Conservation (phyloP, 2,797 vertebrate genomes). For the Cottoperca gobio region DNA sequence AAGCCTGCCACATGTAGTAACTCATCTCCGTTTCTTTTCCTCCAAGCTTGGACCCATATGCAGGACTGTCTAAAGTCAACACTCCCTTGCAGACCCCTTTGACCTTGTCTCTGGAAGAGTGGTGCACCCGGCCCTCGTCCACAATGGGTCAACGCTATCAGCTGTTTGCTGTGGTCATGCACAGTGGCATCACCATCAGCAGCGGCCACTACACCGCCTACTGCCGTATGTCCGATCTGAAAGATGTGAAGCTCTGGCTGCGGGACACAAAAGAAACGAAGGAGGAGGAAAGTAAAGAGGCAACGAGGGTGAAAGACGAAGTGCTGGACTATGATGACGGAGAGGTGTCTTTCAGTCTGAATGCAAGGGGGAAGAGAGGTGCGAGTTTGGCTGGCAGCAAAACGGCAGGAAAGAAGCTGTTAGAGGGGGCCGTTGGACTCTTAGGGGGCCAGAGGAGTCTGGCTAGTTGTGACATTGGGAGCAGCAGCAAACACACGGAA, state of each 20-base stretch:
- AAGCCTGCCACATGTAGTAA: background rate
- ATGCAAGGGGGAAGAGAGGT: slow-evolving; percentile 62
- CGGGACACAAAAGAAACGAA: slow-evolving; percentile 43
- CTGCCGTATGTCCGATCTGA: slow-evolving; percentile 90
- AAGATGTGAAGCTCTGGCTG: slow-evolving; percentile 72
- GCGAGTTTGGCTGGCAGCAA: slow-evolving; percentile 67
- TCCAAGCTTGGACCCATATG: slow-evolving; percentile 92
- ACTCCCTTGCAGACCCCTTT: slow-evolving; percentile 94
- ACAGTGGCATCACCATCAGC: slow-evolving; percentile 97
- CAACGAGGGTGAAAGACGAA: slow-evolving; percentile 76
- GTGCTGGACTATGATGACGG: slow-evolving; percentile 86
- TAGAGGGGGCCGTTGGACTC: slow-evolving; percentile 89
- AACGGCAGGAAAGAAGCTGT: slow-evolving; percentile 87
- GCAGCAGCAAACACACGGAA: slow-evolving; percentile 84
- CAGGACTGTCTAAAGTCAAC: slow-evolving; percentile 96
- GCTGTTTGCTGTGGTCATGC: slow-evolving; percentile 97
- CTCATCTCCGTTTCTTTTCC: background rate
- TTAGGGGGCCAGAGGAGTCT: slow-evolving; percentile 94
- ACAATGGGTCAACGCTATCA: slow-evolving; percentile 86
- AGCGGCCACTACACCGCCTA: slow-evolving; percentile 98
- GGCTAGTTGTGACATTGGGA: slow-evolving; percentile 86
- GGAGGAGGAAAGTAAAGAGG: slow-evolving; percentile 49
- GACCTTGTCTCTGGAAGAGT: slow-evolving; percentile 92
- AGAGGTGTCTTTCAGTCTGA: slow-evolving; percentile 87
- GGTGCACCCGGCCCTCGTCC: slow-evolving; percentile 89